These are phyloP conservation scores for Acholoe squamosa DNA, from an alignment of 2,888 invertebrate genomes.

Conservation along the genomic window DNA sequence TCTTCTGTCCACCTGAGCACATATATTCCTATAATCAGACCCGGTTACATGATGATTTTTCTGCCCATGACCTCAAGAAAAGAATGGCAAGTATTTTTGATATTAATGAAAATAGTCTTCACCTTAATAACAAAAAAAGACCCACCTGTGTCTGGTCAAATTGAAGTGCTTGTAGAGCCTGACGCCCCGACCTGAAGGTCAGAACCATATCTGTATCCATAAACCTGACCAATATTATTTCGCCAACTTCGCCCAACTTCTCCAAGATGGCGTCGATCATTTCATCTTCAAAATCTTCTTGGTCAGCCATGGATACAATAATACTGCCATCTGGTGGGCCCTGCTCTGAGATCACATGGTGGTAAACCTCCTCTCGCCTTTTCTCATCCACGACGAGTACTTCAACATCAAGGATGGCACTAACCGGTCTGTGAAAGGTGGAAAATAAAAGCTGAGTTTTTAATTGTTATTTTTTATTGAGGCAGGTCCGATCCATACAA, in stretches of 20 bases:
- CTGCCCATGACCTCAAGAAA: too few relatives aligned
- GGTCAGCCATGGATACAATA: constrained; percentile 87
- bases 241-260: constrained; percentile 91
- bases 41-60: too few relatives aligned
- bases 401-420: constrained; percentile 94
- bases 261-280: constrained; percentile 91
- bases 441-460: too few relatives aligned
- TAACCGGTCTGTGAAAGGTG: constrained; percentile 89
- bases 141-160: constrained; percentile 82
- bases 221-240: constrained; percentile 94
- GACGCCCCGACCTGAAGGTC: constrained; percentile 94
- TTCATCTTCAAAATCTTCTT: constrained; percentile 88
- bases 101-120: too few relatives aligned
- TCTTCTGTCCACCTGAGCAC: too few relatives aligned
- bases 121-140: too few relatives aligned
- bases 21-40: too few relatives aligned
- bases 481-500: too few relatives aligned
- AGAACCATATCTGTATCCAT: constrained; percentile 95
- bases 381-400: constrained; percentile 91
- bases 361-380: constrained; percentile 91
- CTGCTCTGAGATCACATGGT: constrained; percentile 82
- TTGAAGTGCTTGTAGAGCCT: constrained; percentile 87
- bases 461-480: too few relatives aligned
- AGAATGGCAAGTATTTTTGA: too few relatives aligned
- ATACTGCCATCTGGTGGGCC: constrained; percentile 98